Evolutionary conservation across 2,888 invertebrate genomes (phyloP), one percentile per base, ranked within the genome.

Genomic region (Prosopocoilus inquinatus): DNA sequence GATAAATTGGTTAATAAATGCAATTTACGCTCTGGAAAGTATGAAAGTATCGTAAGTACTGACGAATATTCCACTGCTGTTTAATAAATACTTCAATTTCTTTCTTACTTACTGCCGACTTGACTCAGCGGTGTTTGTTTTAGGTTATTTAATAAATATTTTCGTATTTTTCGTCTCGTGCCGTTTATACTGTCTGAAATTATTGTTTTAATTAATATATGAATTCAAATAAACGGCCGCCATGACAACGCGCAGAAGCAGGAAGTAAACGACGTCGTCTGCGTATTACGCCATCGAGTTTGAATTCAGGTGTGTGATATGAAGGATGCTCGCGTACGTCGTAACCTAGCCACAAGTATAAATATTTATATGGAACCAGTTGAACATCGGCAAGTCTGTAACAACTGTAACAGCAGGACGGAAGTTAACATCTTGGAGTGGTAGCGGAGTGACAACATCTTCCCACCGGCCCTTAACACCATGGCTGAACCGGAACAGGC

Each of bases 401-500:
- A 77, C 77, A 78, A 77, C 76, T 78, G 79, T 77, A 78, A 79
- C 76, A 79, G 76, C 82, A 79, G 83, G 83, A 82, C 80, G 82
- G 82, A 80, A 81, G 82, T 82, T 80, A 85, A 86, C 86, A 86
- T 84, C 85, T 80, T 82, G 84, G 83, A 84, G 84, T 82, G 86
- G 85, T 84, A 84, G 87, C 86, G 86, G 86, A 86, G 87, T 85
- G 82, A 84, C 82, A 84, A 84, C 85, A 85, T 84, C 85, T 85
- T 78, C 84, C 85, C 82, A 84, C 84, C 84, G 84, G 84, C 84
- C 86, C 85, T 82, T 85, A 82, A 86, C 87, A 87, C 86, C 89
- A 94, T 95, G 94, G 93, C 94, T 90, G 94, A 95, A 90, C 89
- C 93, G 85, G 94, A 84, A 80, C 80, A 81, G 79, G 78, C 80